Evolutionary conservation across 2,888 invertebrate species (phyloP).

Genomic region (Acronicta leporina): DNA sequence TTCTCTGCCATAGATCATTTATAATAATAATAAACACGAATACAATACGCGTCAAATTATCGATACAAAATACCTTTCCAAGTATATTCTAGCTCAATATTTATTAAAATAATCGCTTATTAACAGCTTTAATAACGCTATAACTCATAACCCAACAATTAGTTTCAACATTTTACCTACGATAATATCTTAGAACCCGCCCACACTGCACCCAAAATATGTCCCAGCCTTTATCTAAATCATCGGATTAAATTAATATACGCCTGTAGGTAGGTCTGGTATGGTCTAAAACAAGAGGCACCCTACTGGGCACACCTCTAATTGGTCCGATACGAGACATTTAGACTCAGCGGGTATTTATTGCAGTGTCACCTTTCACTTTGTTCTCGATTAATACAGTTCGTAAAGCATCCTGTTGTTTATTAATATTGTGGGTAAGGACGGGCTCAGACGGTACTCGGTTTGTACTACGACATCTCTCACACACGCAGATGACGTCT

Average conservation of each 20-base stretch:
- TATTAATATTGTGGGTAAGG: slow-evolving; percentile 37
- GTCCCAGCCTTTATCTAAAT: slow-evolving; percentile 45
- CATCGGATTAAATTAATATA: slow-evolving; percentile 42
- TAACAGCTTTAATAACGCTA: slow-evolving; percentile 42
- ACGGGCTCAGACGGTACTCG: neutral
- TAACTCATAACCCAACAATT: slow-evolving; percentile 49
- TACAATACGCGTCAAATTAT: neutral
- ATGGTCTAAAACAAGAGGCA: slow-evolving; percentile 50
- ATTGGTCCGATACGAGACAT: slow-evolving; percentile 50
- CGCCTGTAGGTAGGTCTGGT: slow-evolving; percentile 19
- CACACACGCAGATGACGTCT: too few relatives aligned
- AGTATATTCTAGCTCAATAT: neutral
- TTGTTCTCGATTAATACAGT: slow-evolving; percentile 72
- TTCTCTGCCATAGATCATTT: neutral
- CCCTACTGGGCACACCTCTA: slow-evolving; percentile 53
- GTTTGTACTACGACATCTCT: too few relatives aligned
- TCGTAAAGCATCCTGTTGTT: slow-evolving; percentile 52
- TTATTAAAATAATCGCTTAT: slow-evolving; percentile 40
- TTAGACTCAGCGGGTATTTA: slow-evolving; percentile 63
- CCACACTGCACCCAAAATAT: slow-evolving; percentile 50
- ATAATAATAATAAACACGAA: neutral
- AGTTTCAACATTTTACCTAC: slow-evolving; percentile 35
- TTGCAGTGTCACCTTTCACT: slow-evolving; percentile 72
- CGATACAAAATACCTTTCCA: neutral
- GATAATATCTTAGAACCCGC: slow-evolving; percentile 39